phyloP scores from a whole-genome alignment of 2,797 vertebrate genomes.

The Trichosurus vulpecula region DNA sequence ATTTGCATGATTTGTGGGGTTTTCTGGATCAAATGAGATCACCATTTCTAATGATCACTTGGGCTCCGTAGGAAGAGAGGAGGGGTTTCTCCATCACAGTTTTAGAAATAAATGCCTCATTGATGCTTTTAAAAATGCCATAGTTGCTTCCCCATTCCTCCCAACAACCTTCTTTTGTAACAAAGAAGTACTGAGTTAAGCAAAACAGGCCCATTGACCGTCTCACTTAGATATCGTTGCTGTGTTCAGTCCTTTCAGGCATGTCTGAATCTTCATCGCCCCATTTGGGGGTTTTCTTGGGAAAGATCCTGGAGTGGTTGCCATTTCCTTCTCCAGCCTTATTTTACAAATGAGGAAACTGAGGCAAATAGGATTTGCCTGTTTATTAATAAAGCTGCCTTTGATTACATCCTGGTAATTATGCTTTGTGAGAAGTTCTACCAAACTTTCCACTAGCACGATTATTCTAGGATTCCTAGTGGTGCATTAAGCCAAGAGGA shows the following conservation, averaged over 20 bases:
- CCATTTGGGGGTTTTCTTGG: too few species aligned
- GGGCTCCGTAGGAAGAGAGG: background rate
- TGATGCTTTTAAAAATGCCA: too few species aligned
- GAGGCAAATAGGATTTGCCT: background rate
- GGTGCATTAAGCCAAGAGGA: background rate
- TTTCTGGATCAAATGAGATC: background rate
- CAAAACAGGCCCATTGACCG: background rate
- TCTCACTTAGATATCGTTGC: background rate
- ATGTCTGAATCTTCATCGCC: background rate
- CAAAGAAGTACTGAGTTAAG: background rate
- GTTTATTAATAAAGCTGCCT: background rate
- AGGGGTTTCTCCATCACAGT: background rate
- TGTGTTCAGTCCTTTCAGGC: background rate
- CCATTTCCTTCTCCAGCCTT: too few species aligned
- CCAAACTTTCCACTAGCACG: background rate
- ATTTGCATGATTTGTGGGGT: background rate
- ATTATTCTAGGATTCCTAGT: background rate
- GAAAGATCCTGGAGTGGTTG: too few species aligned
- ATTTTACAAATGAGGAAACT: too few species aligned
- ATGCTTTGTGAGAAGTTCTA: background rate
- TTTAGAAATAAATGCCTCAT: background rate
- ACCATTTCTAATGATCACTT: background rate
- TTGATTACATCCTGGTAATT: background rate
- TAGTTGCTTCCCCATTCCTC: background rate
- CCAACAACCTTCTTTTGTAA: background rate